Base-by-base conservation (phyloP, 2,888 invertebrate species). In the Nephrotoma flavescens region DNA sequence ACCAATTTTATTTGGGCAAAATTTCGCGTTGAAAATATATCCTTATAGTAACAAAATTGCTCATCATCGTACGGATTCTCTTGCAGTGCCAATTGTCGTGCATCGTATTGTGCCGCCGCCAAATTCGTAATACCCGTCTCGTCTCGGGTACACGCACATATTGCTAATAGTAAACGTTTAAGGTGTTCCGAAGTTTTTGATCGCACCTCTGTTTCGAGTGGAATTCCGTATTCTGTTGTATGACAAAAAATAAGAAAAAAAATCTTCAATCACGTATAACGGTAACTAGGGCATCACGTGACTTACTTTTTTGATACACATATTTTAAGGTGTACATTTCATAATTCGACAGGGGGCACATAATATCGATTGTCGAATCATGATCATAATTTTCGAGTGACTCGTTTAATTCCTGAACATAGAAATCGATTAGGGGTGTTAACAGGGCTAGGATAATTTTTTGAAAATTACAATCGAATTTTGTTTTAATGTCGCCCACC, bases 121-220 rank as follows among this genome's bases (percentile, higher is more conserved):
- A 93, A 94, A 91, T 98, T 95, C 5, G 95, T 93, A 11, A 94
- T 93, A 90, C 95, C 94, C 88, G 95, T 95, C 92, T 98, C 98
- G 90, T 96, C 91, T 4, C 92, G 90, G 90, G 92, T 92, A 90
- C 94, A 95, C 90, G 95, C 95, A 89, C 95, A 95, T 19, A 97
- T 91, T 44, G 98, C 97, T 42, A 97, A 95, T 92, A 99, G 94
- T 83, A 99, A 93, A 87, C 98, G 94, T 91, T 96, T 96, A 92
- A 99, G 98, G 90, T 95, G 95, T n/a, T 98, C 98, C 86, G 97
- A 97, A 2, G 98, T 98, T 91, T 99, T 99, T 86, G 95, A 95
- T 88, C 93, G 94, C 41, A 98, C 92, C 90, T 97, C 97, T 86
- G 95, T 94, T 90, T 98, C 98, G 88, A 98, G 92, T 52, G 95